Evolutionary conservation across 1,140 invertebrate species (phyloP).

Genomic region (Diabrotica undecimpunctata): DNA sequence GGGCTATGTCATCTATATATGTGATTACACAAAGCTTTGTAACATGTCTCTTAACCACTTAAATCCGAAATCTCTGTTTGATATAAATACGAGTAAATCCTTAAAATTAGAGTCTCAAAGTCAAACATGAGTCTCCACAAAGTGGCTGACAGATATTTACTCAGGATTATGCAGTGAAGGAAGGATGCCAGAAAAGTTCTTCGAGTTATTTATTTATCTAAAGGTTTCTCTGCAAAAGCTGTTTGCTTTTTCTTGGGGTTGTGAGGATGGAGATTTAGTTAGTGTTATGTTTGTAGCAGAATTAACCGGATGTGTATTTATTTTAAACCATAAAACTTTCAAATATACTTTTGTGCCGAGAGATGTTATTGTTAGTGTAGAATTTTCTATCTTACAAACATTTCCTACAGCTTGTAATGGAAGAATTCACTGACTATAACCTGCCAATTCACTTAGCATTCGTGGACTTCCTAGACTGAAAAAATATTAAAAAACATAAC

Average conservation of each 20-base stretch:
- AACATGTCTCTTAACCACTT: background rate
- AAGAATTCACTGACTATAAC: too few relatives aligned
- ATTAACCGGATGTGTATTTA: too few relatives aligned
- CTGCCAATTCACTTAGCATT: too few relatives aligned
- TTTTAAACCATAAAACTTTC: too few relatives aligned
- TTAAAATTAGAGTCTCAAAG: conserved; percentile 2
- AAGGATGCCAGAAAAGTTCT: background rate
- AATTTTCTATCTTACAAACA: too few relatives aligned
- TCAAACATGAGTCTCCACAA: background rate
- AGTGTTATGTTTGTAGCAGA: too few relatives aligned
- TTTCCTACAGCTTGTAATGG: too few relatives aligned
- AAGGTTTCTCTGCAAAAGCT: background rate
- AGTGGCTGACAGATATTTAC: conserved; percentile 2
- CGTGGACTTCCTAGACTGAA: too few relatives aligned
- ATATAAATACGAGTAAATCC: background rate
- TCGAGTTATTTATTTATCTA: conserved; percentile 3
- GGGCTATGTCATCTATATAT: background rate
- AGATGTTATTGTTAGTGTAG: too few relatives aligned
- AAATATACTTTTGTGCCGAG: too few relatives aligned
- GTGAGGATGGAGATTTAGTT: too few relatives aligned
- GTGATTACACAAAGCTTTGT: background rate
- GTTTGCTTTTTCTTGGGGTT: background rate
- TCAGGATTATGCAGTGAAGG: background rate
- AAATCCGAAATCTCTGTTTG: background rate
- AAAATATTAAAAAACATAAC: too few relatives aligned